phyloP scores from a whole-genome alignment of 2,888 invertebrate species.

The Lissocephala sabroskyi region DNA sequence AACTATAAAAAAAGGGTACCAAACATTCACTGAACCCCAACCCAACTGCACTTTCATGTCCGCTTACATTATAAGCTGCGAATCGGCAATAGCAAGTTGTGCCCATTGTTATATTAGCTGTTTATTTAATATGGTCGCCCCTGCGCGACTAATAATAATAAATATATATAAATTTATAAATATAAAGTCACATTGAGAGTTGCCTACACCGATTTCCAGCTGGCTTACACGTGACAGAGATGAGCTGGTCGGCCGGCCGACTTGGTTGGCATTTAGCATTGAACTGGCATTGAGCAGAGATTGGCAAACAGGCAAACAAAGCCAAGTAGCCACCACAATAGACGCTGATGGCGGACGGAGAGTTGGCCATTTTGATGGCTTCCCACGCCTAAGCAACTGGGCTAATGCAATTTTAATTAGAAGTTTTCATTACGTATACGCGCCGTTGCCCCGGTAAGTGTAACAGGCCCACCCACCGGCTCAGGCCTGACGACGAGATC shows the following conservation, averaged over 20 bases:
- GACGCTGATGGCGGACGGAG: conserved; percentile 10
- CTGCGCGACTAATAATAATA: conserved; percentile 37
- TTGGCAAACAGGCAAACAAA: conserved; percentile 14
- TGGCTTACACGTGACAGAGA: conserved; percentile 16
- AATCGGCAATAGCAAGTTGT: conserved; percentile 41
- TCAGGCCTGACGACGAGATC: conserved; percentile 8
- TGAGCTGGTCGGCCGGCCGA: neutral
- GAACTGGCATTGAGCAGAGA: conserved; percentile 47
- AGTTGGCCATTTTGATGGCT: conserved; percentile 6
- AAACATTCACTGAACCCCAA: too few relatives aligned
- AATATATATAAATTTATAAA: too few relatives aligned
- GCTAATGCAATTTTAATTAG: conserved; percentile 53
- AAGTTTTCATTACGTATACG: conserved; percentile 55
- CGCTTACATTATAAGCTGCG: conserved; percentile 52
- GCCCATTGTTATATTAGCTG: conserved; percentile 54
- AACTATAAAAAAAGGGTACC: neutral
- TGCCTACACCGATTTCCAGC: too few relatives aligned
- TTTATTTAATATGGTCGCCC: conserved; percentile 57
- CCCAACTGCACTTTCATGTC: conserved; percentile 51
- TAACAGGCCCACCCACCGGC: too few relatives aligned
- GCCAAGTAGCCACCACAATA: conserved; percentile 3
- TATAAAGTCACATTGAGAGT: too few relatives aligned
- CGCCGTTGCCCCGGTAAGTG: too few relatives aligned
- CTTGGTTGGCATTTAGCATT: conserved; percentile 30
- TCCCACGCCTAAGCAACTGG: conserved; percentile 37